These are phyloP conservation scores for Eupithecia subfuscata DNA, from an alignment of 2,888 invertebrate species.

Conservation along the genomic window DNA sequence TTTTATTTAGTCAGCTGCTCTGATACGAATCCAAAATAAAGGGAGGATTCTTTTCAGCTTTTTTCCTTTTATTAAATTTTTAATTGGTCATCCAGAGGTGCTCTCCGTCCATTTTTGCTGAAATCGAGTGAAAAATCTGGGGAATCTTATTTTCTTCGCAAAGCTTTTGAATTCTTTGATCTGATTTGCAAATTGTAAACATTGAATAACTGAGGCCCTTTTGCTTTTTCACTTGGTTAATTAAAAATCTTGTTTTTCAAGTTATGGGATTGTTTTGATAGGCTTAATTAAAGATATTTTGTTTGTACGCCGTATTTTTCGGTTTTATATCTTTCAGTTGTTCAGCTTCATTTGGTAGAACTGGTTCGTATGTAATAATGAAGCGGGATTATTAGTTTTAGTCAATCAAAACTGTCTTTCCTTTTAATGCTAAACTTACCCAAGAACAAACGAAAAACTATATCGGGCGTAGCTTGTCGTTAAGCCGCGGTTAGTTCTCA, in stretches of 20 bases:
- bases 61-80: conserved; percentile 46
- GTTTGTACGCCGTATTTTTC: background rate
- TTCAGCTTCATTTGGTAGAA: background rate
- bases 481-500: background rate
- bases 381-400: background rate
- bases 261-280: conserved; percentile 11
- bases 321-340: background rate
- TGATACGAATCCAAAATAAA: conserved; percentile 67
- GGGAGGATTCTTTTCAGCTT: conserved; percentile 43
- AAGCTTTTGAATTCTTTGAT: conserved; percentile 34
- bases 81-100: conserved; percentile 45
- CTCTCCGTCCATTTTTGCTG: conserved; percentile 36
- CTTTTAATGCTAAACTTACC: background rate
- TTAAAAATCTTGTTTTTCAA: conserved; percentile 10
- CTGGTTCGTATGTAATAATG: background rate
- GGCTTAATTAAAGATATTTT: background rate
- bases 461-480: background rate
- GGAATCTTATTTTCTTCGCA: conserved; percentile 32
- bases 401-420: background rate
- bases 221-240: conserved; percentile 20
- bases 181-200: conserved; percentile 32
- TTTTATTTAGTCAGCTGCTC: conserved; percentile 68
- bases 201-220: conserved; percentile 21
- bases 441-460: background rate
- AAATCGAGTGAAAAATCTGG: conserved; percentile 40